Evolutionary conservation across 2,797 vertebrate genomes (phyloP).

Genomic region (Pipistrellus pipistrellus): DNA sequence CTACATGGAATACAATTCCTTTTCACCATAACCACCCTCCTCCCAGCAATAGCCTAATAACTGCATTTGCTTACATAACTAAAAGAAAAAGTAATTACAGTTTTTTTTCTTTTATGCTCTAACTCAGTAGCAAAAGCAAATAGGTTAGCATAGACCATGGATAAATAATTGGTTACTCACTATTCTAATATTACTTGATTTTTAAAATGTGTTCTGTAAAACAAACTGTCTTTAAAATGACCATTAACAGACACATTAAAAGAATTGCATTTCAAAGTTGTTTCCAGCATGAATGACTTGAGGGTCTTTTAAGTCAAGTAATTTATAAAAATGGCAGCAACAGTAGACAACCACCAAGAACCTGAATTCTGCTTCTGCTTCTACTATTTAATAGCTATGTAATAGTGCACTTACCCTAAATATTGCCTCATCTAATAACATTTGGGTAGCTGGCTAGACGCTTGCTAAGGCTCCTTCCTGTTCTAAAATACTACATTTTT

Average conservation of each 20-base stretch:
- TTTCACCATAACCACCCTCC: neutral
- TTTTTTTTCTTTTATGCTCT: neutral
- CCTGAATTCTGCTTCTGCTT: neutral
- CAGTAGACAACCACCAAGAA: fast-evolving
- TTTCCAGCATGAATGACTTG: neutral
- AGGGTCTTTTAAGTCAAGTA: fast-evolving
- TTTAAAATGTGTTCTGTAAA: neutral
- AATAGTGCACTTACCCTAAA: fast-evolving
- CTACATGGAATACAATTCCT: neutral
- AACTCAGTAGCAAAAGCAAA: neutral
- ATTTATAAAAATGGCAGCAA: fast-evolving
- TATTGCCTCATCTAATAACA: neutral
- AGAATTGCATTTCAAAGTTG: neutral
- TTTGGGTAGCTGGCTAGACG: neutral
- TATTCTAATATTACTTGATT: neutral
- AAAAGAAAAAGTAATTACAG: neutral
- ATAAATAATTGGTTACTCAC: neutral
- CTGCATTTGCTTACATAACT: neutral
- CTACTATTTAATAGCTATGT: fast-evolving
- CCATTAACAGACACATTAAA: neutral
- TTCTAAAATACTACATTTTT: neutral
- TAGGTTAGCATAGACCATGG: neutral
- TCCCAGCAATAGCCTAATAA: fast-evolving
- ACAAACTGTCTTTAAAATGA: neutral
- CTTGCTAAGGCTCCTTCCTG: neutral